Conservation (phyloP, 2,888 invertebrate species). For the Pyrrhia umbra region DNA sequence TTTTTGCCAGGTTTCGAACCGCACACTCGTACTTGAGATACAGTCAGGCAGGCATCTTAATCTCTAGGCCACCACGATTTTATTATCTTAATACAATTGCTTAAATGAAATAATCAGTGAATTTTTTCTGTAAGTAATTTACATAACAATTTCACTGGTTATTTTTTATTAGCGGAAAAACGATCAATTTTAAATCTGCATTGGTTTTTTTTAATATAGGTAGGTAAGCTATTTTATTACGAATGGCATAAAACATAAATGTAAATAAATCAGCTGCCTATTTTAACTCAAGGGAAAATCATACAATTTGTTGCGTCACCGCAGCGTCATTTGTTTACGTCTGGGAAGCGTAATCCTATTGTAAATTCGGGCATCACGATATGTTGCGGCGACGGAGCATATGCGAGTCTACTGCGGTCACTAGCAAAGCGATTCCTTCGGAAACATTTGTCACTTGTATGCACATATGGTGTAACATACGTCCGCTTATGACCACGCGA, state of each 20-base stretch:
- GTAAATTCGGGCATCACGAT: slow-evolving; percentile 44
- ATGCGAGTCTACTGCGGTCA: slow-evolving; percentile 44
- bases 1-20: too few relatives aligned
- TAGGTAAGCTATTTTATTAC: background rate
- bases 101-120: too few relatives aligned
- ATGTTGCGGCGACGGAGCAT: slow-evolving; percentile 36
- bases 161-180: too few relatives aligned
- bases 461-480: slow-evolving; percentile 29
- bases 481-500: slow-evolving; percentile 19
- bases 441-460: slow-evolving; percentile 51
- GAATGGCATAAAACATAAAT: background rate
- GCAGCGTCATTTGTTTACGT: slow-evolving; percentile 39
- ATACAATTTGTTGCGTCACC: slow-evolving; percentile 19
- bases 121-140: too few relatives aligned
- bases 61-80: too few relatives aligned
- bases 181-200: too few relatives aligned
- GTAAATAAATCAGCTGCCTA: background rate
- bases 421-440: slow-evolving; percentile 50
- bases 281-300: slow-evolving; percentile 11
- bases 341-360: slow-evolving; percentile 36
- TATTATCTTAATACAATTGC: too few relatives aligned
- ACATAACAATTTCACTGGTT: too few relatives aligned
- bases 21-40: too few relatives aligned
- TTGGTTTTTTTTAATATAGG: background rate
- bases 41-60: too few relatives aligned